Conservation (phyloP, 1,140 invertebrate species). For the Leptonema lineaticorne region DNA sequence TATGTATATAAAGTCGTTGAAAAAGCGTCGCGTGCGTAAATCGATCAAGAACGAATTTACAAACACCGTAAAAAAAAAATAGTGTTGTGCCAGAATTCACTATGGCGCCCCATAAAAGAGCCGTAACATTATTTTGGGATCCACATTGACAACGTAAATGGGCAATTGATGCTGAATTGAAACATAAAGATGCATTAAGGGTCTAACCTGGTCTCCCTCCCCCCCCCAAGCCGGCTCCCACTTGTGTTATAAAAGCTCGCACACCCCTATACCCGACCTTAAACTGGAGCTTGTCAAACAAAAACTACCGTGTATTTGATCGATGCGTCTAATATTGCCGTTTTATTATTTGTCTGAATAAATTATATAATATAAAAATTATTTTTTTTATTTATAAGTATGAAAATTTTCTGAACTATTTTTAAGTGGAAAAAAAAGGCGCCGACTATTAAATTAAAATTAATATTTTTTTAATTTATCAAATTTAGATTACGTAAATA, state of each 20-base stretch:
- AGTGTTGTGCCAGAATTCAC: constrained; percentile 31
- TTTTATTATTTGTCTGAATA: not conserved
- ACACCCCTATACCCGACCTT: too few species aligned
- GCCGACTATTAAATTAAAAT: too few species aligned
- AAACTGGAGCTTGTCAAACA: not conserved
- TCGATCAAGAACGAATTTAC: constrained; percentile 37
- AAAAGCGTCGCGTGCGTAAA: constrained; percentile 29
- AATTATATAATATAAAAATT: not conserved
- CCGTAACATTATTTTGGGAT: constrained; percentile 40
- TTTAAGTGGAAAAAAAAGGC: too few species aligned
- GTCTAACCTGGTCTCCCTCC: not conserved
- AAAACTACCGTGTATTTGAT: not conserved
- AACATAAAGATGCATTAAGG: constrained; percentile 41
- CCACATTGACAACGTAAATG: constrained; percentile 41
- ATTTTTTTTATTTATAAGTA: not conserved
- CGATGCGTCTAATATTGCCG: not conserved
- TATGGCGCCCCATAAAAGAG: constrained; percentile 35
- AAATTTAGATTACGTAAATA: too few species aligned
- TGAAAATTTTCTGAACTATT: too few species aligned
- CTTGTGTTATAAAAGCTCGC: not conserved
- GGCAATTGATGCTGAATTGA: constrained; percentile 41
- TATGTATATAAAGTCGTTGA: too few species aligned
- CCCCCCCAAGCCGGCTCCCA: not conserved
- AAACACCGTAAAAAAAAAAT: constrained; percentile 38
- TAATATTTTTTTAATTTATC: too few species aligned